Evolutionary conservation across 2,113 vertebrate species (phyloP).

Genomic region (Platysternon megacephalum): DNA sequence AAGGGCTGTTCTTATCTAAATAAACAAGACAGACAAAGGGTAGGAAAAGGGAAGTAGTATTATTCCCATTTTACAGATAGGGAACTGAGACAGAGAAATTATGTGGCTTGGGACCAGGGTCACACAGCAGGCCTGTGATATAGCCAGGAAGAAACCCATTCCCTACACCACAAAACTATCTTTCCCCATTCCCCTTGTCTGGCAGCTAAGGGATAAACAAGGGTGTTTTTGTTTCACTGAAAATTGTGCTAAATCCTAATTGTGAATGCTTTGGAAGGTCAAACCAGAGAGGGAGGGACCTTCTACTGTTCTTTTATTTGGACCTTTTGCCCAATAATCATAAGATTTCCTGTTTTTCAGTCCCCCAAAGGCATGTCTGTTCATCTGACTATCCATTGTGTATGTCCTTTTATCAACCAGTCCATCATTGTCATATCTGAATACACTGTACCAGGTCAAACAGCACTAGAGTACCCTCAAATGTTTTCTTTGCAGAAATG

Average conservation of each 20-base stretch:
- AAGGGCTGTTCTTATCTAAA: not conserved
- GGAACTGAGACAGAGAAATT: not conserved
- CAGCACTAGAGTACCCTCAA: not conserved
- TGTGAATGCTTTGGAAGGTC: not conserved
- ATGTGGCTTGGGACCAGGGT: not conserved
- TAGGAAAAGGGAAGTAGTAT: not conserved
- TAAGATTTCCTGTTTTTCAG: not conserved
- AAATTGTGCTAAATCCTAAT: not conserved
- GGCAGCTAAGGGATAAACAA: rapidly evolving
- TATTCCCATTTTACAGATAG: not conserved
- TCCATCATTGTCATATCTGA: not conserved
- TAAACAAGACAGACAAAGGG: not conserved
- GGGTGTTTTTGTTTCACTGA: not conserved
- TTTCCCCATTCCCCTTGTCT: not conserved
- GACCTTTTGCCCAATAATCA: not conserved
- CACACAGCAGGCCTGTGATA: not conserved
- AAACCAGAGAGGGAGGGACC: not conserved
- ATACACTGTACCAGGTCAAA: not conserved
- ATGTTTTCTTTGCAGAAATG: slow-evolving; percentile 13
- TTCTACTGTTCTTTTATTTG: not conserved
- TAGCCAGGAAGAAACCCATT: not conserved
- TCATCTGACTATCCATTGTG: not conserved
- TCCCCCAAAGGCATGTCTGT: not conserved
- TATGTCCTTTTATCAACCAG: not conserved
- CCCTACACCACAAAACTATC: not conserved